These are phyloP conservation scores for Zoanthus solanderi DNA, from an alignment of 92 coral and sea anemone genomes.

Conservation along the genomic window DNA sequence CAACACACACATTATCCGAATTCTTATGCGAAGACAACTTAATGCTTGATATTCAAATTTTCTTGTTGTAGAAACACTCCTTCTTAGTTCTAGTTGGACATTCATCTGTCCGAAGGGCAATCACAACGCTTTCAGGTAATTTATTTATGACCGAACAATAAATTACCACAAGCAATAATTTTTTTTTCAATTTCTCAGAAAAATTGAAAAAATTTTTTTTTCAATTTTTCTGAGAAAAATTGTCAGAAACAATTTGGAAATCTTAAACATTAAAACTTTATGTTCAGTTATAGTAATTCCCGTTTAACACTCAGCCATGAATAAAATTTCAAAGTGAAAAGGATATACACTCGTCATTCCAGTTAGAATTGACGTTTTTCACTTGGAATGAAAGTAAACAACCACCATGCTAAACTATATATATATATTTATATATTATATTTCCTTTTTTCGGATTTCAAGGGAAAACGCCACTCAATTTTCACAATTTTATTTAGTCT, in stretches of 20 bases:
- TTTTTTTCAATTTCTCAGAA: too few species aligned
- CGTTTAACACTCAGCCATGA: too few species aligned
- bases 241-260: neutral
- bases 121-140: neutral
- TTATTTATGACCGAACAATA: neutral
- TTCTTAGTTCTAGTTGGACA: neutral
- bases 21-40: neutral
- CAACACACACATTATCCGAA: neutral
- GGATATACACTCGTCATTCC: too few species aligned
- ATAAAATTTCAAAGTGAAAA: too few species aligned
- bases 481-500: neutral
- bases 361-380: too few species aligned
- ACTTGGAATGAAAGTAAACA: neutral
- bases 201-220: too few species aligned
- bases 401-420: neutral
- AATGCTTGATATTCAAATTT: neutral
- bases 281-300: too few species aligned
- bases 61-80: neutral
- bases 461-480: neutral
- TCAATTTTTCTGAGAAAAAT: neutral
- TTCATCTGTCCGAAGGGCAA: neutral
- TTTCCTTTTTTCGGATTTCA: neutral
- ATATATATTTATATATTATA: neutral
- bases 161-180: neutral
- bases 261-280: too few species aligned